A percentile compares a stretch with the other conserved stretches of the same genome.
phyloP scores from a whole-genome alignment of 2,797 vertebrate genomes.

The Limnodromus scolopaceus region DNA sequence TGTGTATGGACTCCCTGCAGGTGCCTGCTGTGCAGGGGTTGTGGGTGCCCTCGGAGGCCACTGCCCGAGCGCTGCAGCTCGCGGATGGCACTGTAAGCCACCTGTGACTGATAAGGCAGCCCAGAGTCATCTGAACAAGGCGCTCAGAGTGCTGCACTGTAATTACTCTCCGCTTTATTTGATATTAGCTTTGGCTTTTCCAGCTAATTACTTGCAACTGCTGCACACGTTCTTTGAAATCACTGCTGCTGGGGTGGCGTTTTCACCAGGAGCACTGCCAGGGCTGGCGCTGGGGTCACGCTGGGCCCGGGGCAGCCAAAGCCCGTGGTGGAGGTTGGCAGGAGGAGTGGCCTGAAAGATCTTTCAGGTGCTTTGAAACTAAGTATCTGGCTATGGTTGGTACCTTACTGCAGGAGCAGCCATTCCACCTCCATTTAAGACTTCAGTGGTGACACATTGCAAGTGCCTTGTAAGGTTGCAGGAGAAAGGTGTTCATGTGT shows the following conservation, averaged over 20 bases:
- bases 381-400: not conserved
- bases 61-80: fast-evolving
- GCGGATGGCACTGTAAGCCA: not conserved
- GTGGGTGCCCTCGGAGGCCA: fast-evolving
- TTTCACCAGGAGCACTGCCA: fast-evolving
- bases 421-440: not conserved
- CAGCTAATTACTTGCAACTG: not conserved
- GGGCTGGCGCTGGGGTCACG: fast-evolving
- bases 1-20: fast-evolving
- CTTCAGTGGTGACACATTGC: fast-evolving
- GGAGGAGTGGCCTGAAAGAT: not conserved
- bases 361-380: not conserved
- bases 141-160: no score
- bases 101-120: not conserved
- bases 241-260: not conserved
- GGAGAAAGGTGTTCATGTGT: fast-evolving
- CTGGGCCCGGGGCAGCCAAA: not conserved
- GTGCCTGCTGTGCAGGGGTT: fast-evolving
- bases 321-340: no score
- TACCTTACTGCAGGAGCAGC: fast-evolving
- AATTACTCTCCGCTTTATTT: not conserved
- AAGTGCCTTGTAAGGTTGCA: not conserved
- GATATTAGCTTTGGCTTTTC: not conserved
- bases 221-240: fast-evolving
- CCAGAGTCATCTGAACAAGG: not conserved